Evolutionary conservation across 1,140 invertebrate genomes (phyloP), one percentile per base, ranked within the genome.

Genomic region (Drosophila mojavensis): DNA sequence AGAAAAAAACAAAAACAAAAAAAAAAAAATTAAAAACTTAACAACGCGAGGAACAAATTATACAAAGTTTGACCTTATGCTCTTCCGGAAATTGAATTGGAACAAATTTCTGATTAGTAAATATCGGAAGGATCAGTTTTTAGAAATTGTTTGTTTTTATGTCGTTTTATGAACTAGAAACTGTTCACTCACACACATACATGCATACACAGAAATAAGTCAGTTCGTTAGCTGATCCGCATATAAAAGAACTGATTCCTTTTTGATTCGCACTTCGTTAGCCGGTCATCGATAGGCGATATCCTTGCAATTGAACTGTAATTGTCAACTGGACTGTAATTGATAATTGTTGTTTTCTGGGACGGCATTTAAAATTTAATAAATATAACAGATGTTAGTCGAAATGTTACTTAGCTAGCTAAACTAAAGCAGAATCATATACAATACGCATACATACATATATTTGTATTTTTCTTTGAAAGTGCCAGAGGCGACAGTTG

Each of bases 21-120:
- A 77, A 50, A 36, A 80, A 62, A 75, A 63, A 79, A 69, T 51
- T 61, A 79, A 64, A 53, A 56, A 43, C 50, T n/a, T 43, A 60
- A 54, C n/a, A 66, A 56, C 55, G 53, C 47, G 20, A 62, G 59
- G 47, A 73, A 60, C 45, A 59, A 54, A 36, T 64, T 45, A 45
- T 33, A 45, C 30, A 41, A 36, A 55, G 17, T 65, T 65, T 65
- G 51, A 43, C 36, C 50, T 45, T 30, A 64, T 24, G 60, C 60
- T 39, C 20, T 62, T 62, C 59, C 59, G 20, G n/a, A 53, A 63
- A 7, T 36, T 36, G 7, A 36, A 36, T 36, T 61, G 30, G 17
- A 20, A 17, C 11, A 26, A 13, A 28, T 6, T 3, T 15, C 36
- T 39, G 36, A 39, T 39, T 10, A 39, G 36, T 13, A 39, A 39